phyloP scores from a whole-genome alignment of 64 coral and sea anemone genomes.

The Orbicella faveolata region DNA sequence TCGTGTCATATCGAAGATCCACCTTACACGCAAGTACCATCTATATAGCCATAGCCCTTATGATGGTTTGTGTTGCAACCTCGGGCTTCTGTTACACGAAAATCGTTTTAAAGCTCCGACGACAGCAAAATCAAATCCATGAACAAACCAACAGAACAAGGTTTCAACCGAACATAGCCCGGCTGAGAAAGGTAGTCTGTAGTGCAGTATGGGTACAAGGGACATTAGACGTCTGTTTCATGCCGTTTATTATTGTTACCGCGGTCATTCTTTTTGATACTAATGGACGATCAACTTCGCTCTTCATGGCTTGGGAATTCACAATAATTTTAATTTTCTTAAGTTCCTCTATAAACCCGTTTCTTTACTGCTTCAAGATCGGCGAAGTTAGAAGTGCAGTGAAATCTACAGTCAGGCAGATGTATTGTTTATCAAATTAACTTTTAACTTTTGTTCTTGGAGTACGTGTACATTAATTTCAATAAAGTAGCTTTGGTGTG shows the following conservation, averaged over 20 bases:
- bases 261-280: neutral
- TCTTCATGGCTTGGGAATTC: neutral
- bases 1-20: neutral
- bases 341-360: constrained; percentile 2
- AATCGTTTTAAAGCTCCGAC: neutral
- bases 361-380: constrained; percentile 8
- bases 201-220: neutral
- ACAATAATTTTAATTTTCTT: neutral
- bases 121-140: neutral
- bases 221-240: neutral
- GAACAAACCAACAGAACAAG: neutral
- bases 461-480: too few relatives aligned
- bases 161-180: neutral
- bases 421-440: neutral
- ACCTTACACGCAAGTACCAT: neutral
- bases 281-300: neutral
- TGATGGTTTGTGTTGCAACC: neutral
- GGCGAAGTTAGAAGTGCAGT: neutral
- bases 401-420: neutral
- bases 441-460: too few relatives aligned
- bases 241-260: neutral
- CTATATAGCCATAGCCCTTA: neutral
- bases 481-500: too few relatives aligned
- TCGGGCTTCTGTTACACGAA: neutral
- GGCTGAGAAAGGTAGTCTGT: neutral